These are phyloP conservation scores for Plecturocebus donacophilus DNA, from an alignment of 2,113 vertebrate genomes.

Conservation along the genomic window DNA sequence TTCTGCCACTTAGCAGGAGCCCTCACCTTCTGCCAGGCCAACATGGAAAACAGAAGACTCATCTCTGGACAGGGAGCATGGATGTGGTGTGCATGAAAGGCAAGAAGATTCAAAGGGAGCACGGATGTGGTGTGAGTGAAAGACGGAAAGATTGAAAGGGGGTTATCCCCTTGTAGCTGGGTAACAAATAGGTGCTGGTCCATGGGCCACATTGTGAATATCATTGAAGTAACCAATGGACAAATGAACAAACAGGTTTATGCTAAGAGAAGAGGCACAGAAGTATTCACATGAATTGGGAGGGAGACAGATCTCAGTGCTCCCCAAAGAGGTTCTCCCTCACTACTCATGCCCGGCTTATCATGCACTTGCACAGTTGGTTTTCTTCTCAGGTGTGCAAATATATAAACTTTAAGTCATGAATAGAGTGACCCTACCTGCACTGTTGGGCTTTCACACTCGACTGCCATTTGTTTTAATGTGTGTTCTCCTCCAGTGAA, in stretches of 20 bases:
- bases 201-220: not conserved
- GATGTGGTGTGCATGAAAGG: not conserved
- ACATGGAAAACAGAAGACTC: not conserved
- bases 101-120: not conserved
- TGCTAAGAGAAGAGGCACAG: not conserved
- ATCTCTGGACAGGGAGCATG: not conserved
- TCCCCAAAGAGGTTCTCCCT: not conserved
- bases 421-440: not conserved
- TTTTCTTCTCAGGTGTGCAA: not conserved
- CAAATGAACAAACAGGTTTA: not conserved
- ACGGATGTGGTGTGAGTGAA: not conserved
- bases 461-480: not conserved
- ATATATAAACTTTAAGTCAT: not conserved
- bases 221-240: not conserved
- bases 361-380: not conserved
- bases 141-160: not conserved
- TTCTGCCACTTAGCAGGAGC: not conserved
- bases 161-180: not conserved
- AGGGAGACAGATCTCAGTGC: not conserved
- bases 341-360: not conserved
- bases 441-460: not conserved
- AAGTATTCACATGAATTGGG: not conserved
- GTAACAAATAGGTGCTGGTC: not conserved
- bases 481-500: not conserved
- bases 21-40: not conserved